Conservation (phyloP, 2,888 invertebrate genomes). For the Eristalis intricaria region DNA sequence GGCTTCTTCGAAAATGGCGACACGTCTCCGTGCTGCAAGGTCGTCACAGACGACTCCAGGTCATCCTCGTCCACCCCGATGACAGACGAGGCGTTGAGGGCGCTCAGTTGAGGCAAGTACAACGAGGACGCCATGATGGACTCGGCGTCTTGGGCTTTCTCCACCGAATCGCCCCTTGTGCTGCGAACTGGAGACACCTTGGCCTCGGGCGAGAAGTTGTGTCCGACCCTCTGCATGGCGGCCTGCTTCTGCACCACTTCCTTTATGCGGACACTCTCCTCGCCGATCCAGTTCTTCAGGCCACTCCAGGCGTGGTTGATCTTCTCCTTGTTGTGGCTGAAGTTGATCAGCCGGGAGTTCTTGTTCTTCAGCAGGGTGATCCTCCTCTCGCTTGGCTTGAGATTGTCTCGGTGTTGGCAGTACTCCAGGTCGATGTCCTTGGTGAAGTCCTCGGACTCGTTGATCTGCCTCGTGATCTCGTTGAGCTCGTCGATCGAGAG, state of each 20-base stretch:
- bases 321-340: constrained; percentile 80
- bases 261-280: constrained; percentile 79
- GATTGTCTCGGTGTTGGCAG: constrained; percentile 80
- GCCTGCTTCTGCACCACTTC: constrained; percentile 80
- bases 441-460: constrained; percentile 80
- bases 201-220: constrained; percentile 47
- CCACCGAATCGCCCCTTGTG: constrained; percentile 43
- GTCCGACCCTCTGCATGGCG: constrained; percentile 78
- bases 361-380: constrained; percentile 80
- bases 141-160: constrained; percentile 52
- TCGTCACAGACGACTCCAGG: constrained; percentile 75
- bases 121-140: constrained; percentile 63
- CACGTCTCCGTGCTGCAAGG: constrained; percentile 75
- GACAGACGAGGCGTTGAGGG: constrained; percentile 53
- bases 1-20: constrained; percentile 76
- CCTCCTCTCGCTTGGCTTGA: constrained; percentile 79
- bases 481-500: constrained; percentile 81
- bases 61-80: constrained; percentile 64
- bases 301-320: constrained; percentile 80
- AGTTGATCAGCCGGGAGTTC: constrained; percentile 78
- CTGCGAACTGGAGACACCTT: constrained; percentile 37
- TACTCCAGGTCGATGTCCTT: constrained; percentile 80
- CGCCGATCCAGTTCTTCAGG: constrained; percentile 81
- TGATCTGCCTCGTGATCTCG: constrained; percentile 80
- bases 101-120: constrained; percentile 58